Evolutionary conservation across 2,113 vertebrate genomes (phyloP).

Genomic region (Spea multiplicata): DNA sequence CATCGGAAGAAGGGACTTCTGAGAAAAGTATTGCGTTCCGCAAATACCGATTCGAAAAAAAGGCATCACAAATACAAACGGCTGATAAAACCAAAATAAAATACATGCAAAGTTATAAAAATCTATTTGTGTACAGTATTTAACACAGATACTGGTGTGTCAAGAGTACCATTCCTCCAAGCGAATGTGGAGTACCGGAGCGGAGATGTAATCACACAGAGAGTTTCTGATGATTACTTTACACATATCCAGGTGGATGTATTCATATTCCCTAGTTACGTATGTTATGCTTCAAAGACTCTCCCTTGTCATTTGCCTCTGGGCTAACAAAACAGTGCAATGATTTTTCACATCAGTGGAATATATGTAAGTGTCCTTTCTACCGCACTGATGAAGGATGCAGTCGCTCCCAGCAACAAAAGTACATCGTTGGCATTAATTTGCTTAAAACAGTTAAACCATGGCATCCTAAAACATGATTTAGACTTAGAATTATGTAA

Average conservation of each 20-base stretch:
- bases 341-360: conserved; percentile 39
- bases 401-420: conserved; percentile 11
- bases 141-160: conserved; percentile 9
- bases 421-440: conserved; percentile 15
- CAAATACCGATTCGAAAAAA: no score
- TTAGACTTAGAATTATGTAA: conserved; percentile 8
- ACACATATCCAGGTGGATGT: conserved; percentile 41
- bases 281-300: conserved; percentile 44
- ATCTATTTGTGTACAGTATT: background rate
- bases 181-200: conserved; percentile 35
- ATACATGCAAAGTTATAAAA: background rate
- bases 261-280: conserved; percentile 40
- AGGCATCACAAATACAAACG: no score
- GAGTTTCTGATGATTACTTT: conserved; percentile 42
- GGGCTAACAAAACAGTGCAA: conserved; percentile 33
- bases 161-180: conserved; percentile 27
- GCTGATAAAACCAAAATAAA: background rate
- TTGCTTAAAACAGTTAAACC: conserved; percentile 26
- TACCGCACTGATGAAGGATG: conserved; percentile 19
- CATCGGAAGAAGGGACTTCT: no score
- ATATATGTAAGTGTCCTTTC: conserved; percentile 34
- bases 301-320: conserved; percentile 43
- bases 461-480: conserved; percentile 14
- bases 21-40: no score
- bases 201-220: conserved; percentile 42